These are phyloP conservation scores for Cyclura pinguis DNA, from an alignment of 2,797 vertebrate species.

Conservation along the genomic window DNA sequence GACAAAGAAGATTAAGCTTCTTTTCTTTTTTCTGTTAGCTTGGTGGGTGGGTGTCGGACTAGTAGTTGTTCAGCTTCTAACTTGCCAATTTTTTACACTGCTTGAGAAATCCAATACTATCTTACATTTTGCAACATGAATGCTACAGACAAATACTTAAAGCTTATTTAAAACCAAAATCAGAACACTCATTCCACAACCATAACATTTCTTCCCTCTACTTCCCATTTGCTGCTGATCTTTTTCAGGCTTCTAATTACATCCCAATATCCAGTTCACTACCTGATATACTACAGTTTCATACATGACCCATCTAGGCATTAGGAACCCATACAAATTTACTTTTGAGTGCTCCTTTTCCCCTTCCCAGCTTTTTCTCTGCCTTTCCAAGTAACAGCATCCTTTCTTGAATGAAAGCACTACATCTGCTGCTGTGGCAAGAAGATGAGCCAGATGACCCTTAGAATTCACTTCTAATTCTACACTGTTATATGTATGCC, in stretches of 20 bases:
- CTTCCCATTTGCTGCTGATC: neutral
- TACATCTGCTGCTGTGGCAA: no score
- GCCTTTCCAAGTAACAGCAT: neutral
- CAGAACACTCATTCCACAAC: no score
- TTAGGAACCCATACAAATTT: neutral
- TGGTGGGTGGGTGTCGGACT: no score
- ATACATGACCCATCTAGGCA: neutral
- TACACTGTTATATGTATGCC: neutral
- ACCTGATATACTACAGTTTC: neutral
- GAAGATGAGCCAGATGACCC: no score
- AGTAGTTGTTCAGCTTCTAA: no score
- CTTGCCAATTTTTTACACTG: no score
- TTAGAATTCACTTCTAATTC: no score
- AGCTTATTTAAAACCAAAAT: neutral
- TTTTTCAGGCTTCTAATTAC: neutral
- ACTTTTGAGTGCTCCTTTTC: neutral
- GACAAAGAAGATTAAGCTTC: no score
- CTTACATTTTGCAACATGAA: no score
- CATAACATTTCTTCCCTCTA: neutral
- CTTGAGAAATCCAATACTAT: no score
- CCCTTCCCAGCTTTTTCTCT: neutral
- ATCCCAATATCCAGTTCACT: neutral
- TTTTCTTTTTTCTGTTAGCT: no score
- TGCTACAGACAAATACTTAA: neutral
- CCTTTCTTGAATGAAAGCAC: neutral